Evolutionary conservation across 1,140 invertebrate species (phyloP).

Genomic region (Drosophila ohnishii): DNA sequence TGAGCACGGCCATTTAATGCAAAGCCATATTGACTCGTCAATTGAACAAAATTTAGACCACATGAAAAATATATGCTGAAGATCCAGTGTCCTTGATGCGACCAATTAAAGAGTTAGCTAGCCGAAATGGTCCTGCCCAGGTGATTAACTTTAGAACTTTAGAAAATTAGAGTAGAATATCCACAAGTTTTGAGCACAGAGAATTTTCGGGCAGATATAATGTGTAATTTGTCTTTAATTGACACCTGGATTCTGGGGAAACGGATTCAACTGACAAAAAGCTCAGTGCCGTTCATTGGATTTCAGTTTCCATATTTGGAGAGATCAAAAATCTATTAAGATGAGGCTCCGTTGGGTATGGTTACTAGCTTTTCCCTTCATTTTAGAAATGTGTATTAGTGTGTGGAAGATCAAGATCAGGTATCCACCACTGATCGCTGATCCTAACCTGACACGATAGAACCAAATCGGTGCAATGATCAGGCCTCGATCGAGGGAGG

Average conservation of each 20-base stretch:
- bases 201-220: conserved; percentile 8
- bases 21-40: conserved; percentile 14
- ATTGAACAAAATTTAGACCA: conserved; percentile 15
- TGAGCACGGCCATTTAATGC: conserved; percentile 15
- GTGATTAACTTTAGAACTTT: conserved; percentile 6
- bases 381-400: no score
- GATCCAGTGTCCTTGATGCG: conserved; percentile 1
- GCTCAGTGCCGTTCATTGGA: background rate
- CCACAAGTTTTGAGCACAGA: conserved; percentile 14
- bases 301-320: background rate
- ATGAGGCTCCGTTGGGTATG: no score
- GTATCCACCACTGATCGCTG: no score
- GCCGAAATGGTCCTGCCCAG: background rate
- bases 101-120: conserved; percentile 4
- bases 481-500: background rate
- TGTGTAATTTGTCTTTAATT: conserved; percentile 2
- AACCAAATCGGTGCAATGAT: background rate
- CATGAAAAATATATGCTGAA: conserved; percentile 11
- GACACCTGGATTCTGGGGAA: conserved; percentile 5
- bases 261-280: background rate
- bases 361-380: no score
- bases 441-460: no score
- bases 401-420: no score
- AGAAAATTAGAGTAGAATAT: conserved; percentile 1
- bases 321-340: background rate